A percentile compares a stretch with the other conserved stretches of the same genome.
Evolutionary conservation across 2,888 invertebrate genomes (phyloP).

Genomic region (Altica lythri): DNA sequence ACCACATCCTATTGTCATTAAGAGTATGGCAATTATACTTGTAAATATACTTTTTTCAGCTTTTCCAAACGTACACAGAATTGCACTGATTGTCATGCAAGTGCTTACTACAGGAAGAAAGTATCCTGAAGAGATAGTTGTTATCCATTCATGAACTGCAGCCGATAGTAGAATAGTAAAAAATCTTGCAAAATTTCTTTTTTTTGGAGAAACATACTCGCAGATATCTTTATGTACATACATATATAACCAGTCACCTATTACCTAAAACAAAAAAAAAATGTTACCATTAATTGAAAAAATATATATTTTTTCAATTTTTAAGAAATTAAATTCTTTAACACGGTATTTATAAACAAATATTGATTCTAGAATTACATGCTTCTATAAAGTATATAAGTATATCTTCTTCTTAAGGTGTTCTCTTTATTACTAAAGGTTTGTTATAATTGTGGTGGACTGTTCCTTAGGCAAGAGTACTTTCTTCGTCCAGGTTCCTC

Average conservation of each 20-base stretch:
- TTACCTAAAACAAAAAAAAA: constrained; percentile 1
- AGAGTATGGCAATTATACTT: background rate
- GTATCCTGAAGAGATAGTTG: background rate
- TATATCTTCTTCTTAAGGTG: too few relatives aligned
- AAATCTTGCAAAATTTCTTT: background rate
- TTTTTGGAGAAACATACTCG: background rate
- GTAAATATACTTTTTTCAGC: background rate
- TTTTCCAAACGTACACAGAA: background rate
- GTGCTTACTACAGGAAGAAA: background rate
- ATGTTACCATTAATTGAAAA: too few relatives aligned
- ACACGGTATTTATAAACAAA: too few relatives aligned
- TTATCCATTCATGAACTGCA: background rate
- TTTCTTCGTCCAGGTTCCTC: too few relatives aligned
- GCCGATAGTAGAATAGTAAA: background rate
- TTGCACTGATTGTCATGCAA: background rate
- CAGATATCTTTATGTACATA: background rate
- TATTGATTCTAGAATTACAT: too few relatives aligned
- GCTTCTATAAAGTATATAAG: too few relatives aligned
- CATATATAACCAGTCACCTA: background rate
- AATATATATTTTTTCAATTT: too few relatives aligned
- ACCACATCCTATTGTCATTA: background rate
- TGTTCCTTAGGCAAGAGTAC: too few relatives aligned
- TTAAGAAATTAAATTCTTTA: too few relatives aligned
- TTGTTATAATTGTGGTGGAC: too few relatives aligned
- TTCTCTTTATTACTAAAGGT: too few relatives aligned